These are phyloP conservation scores for Cygnus olor DNA, from an alignment of 2,797 vertebrate species.

Conservation along the genomic window DNA sequence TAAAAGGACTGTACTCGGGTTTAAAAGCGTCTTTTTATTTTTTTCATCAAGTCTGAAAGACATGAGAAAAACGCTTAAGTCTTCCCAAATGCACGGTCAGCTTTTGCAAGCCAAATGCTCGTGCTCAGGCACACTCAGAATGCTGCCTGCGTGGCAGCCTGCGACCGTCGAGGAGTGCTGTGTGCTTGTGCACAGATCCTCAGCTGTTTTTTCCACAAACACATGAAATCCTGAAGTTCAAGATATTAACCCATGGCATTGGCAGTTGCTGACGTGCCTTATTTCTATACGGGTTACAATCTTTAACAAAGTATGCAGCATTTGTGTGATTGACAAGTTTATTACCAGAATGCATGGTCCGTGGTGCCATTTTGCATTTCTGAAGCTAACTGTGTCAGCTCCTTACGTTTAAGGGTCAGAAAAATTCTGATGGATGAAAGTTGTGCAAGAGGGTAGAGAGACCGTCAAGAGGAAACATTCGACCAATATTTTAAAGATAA, in stretches of 20 bases:
- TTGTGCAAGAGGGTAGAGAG: slow-evolving; percentile 14
- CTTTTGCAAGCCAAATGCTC: neutral
- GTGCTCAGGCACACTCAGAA: neutral
- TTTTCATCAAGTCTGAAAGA: neutral
- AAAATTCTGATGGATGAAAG: neutral
- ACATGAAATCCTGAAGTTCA: neutral
- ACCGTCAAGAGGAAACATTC: neutral
- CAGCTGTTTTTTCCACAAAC: neutral
- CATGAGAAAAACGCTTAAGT: neutral
- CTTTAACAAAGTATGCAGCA: neutral
- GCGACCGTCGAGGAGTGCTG: neutral
- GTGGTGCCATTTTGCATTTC: fast-evolving
- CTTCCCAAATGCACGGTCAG: neutral
- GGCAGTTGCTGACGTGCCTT: neutral
- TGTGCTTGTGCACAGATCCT: neutral
- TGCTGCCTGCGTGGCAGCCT: neutral
- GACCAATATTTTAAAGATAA: neutral
- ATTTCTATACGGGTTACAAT: neutral
- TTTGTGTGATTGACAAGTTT: neutral
- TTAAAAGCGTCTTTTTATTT: neutral
- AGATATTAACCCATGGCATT: neutral
- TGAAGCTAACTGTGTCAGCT: neutral
- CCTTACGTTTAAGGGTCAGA: neutral
- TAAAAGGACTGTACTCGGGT: slow-evolving; percentile 8
- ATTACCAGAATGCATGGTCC: neutral